phyloP scores from a whole-genome alignment of 92 coral and sea anemone species.

The Ricordea florida region DNA sequence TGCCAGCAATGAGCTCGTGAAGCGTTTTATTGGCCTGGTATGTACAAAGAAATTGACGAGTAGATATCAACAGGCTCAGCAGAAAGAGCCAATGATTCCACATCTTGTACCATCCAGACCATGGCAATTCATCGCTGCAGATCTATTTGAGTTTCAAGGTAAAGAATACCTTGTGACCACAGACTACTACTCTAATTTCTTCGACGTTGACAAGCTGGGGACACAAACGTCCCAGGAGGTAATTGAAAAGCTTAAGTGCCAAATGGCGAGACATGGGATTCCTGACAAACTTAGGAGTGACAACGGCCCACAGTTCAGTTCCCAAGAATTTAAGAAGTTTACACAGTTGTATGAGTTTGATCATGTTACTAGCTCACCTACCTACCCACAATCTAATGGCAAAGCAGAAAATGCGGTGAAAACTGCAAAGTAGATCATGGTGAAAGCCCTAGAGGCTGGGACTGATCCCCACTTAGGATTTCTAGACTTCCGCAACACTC shows the following conservation, averaged over 20 bases:
- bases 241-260: constrained; percentile 6
- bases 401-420: constrained; percentile 1
- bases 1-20: background rate
- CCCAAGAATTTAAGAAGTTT: constrained; percentile 16
- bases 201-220: background rate
- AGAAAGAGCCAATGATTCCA: constrained; percentile 1
- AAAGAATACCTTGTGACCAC: constrained; percentile 1
- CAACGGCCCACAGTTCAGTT: constrained; percentile 19
- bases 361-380: constrained; percentile 8
- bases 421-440: background rate
- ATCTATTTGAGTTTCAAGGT: constrained; percentile 1
- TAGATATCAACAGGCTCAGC: constrained; percentile 8
- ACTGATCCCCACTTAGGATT: constrained; percentile 23
- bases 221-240: background rate
- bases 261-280: constrained; percentile 13
- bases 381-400: constrained; percentile 5
- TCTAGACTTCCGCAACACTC: constrained; percentile 26
- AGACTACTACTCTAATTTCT: constrained; percentile 4
- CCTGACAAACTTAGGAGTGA: background rate
- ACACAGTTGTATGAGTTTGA: constrained; percentile 7
- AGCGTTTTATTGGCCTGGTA: background rate
- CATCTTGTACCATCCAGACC: constrained; percentile 18
- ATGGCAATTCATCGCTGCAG: constrained; percentile 1
- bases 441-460: constrained; percentile 6
- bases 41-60: background rate